Conservation (phyloP, 2,888 invertebrate genomes). For the Plagodis pulveraria region DNA sequence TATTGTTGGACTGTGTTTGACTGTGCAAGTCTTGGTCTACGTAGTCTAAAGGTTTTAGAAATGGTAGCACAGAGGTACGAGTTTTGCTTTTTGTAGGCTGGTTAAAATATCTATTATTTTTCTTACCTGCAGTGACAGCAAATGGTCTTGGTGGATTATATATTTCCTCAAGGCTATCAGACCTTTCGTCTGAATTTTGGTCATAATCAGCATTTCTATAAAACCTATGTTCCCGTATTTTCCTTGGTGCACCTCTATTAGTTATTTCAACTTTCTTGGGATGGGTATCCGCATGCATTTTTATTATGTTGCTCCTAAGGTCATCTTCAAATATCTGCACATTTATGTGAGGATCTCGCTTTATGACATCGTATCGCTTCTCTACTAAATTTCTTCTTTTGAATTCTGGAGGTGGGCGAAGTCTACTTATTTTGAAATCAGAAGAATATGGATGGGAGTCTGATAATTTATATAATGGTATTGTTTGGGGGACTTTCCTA, state of each 20-base stretch:
- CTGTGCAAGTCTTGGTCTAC: conserved; percentile 47
- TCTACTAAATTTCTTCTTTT: conserved; percentile 56
- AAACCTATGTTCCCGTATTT: conserved; percentile 47
- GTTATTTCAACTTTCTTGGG: conserved; percentile 63
- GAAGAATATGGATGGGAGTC: conserved; percentile 69
- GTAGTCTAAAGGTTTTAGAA: conserved; percentile 67
- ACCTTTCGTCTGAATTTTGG: conserved; percentile 36
- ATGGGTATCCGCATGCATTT: conserved; percentile 55
- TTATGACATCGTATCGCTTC: conserved; percentile 49
- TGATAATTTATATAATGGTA: conserved; percentile 60
- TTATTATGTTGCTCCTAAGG: conserved; percentile 58
- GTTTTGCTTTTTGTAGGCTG: conserved; percentile 47
- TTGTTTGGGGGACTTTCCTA: conserved; percentile 59
- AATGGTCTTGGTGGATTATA: conserved; percentile 43
- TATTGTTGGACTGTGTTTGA: conserved; percentile 35
- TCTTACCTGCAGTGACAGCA: not conserved
- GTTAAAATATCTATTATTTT: conserved; percentile 28
- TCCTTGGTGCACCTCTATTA: conserved; percentile 54
- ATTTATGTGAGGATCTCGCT: conserved; percentile 66
- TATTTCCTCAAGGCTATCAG: conserved; percentile 34
- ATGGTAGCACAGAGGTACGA: conserved; percentile 60
- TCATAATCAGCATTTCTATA: conserved; percentile 50
- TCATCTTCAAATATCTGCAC: conserved; percentile 67
- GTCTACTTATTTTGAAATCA: conserved; percentile 58
- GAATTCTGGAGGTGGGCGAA: conserved; percentile 57